These are phyloP conservation scores for Epizoanthus stellaris DNA, from an alignment of 92 coral and sea anemone genomes.

Conservation along the genomic window DNA sequence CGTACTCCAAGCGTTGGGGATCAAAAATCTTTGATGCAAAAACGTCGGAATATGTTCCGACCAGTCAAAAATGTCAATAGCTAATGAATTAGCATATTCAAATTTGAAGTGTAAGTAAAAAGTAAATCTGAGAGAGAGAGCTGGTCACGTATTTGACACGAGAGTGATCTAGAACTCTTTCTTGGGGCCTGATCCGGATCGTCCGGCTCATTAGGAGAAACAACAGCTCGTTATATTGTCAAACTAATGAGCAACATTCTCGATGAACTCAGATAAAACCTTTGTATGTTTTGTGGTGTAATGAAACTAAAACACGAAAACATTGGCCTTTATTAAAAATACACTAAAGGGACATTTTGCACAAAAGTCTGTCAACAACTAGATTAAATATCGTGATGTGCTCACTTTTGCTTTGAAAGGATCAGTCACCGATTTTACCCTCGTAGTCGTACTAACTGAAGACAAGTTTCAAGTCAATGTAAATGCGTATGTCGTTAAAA, in stretches of 20 bases:
- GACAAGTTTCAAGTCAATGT: no score
- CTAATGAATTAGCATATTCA: constrained; percentile 35
- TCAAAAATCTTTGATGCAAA: no score
- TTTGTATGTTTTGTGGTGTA: constrained; percentile 40
- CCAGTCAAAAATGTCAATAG: constrained; percentile 14
- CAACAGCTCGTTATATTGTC: not conserved
- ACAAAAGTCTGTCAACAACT: constrained; percentile 43
- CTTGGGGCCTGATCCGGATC: not conserved
- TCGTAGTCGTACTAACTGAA: no score
- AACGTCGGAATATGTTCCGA: no score
- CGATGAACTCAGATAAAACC: constrained; percentile 1
- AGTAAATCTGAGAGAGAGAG: not conserved
- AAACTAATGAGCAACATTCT: not conserved
- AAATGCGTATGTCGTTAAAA: no score
- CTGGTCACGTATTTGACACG: not conserved
- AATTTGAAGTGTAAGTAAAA: constrained; percentile 38
- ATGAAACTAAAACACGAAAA: constrained; percentile 19
- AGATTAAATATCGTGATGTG: constrained; percentile 7
- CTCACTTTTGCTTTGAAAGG: not conserved
- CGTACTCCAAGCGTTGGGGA: no score
- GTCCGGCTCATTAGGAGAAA: not conserved
- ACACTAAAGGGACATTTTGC: constrained; percentile 25
- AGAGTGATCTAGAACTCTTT: not conserved
- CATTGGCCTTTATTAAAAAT: constrained; percentile 29
- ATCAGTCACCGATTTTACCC: not conserved